Conservation (phyloP, 2,888 invertebrate genomes). For the Augiades crinisus region DNA sequence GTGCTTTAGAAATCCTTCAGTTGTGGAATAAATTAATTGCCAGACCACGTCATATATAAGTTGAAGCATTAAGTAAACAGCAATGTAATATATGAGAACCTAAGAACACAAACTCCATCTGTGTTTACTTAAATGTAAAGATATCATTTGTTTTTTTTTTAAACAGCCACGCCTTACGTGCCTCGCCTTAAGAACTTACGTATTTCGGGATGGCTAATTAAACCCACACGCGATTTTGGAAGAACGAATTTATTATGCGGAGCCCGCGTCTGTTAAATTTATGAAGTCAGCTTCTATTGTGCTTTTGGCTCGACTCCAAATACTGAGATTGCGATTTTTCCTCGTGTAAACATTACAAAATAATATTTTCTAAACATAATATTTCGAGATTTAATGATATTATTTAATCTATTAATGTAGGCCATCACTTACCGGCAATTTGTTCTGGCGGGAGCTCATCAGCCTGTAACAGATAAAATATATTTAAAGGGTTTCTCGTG, state of each 20-base stretch:
- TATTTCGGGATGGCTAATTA: constrained; percentile 56
- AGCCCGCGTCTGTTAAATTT: constrained; percentile 49
- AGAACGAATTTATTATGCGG: constrained; percentile 52
- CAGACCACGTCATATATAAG: no score
- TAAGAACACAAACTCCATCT: constrained; percentile 21
- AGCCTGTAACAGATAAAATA: constrained; percentile 81
- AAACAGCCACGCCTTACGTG: constrained; percentile 44
- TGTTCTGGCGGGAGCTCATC: constrained; percentile 96
- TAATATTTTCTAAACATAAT: constrained; percentile 28
- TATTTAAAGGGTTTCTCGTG: constrained; percentile 9
- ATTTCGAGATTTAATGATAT: constrained; percentile 32
- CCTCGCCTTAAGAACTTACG: constrained; percentile 31
- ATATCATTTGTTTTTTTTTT: constrained; percentile 28
- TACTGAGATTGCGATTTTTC: constrained; percentile 50
- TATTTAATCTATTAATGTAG: constrained; percentile 21
- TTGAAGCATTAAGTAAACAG: no score
- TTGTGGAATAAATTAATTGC: no score
- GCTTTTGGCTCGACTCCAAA: constrained; percentile 56
- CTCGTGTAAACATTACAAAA: constrained; percentile 36
- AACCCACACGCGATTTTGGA: constrained; percentile 49
- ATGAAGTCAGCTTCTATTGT: constrained; percentile 59
- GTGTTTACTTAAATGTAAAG: constrained; percentile 30
- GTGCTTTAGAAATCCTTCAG: no score
- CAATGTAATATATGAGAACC: no score
- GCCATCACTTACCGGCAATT: constrained; percentile 88